Base-by-base conservation (phyloP, 1,140 invertebrate genomes). In the Melipona quadrifasciata region DNA sequence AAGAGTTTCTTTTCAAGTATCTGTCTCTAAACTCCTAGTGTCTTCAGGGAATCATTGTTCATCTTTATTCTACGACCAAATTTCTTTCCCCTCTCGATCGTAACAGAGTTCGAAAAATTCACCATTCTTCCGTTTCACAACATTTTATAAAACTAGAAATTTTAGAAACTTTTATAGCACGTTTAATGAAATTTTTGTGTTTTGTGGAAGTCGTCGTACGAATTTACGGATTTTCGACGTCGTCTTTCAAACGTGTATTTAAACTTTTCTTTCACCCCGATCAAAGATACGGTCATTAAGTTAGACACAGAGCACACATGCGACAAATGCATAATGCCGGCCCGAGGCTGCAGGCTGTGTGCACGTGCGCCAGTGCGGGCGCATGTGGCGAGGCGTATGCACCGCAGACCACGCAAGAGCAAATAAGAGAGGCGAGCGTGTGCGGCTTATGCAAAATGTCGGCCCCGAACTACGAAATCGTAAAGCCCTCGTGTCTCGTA, bases 281-380 rank as follows among this genome's bases (percentile, higher is more conserved):
- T 27, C 34, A 58, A 21, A 8, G 27, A 16, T 16, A 5, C 24
- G 34, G 39, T 21, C 55, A 31, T 51, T 14, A 39, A 19, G 17
- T 80, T 80, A 58, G 34, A 1, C n/a, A 31, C 34, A 51, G 14
- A 55, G 55, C 47, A 72, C 77, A 84, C 51, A 61, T 12, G 68
- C 55, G 31, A 80, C 34, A 71, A 57, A 80, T 68, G 53, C 67
- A 71, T 71, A 71, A 80, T 57, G 34, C 57, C 61, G 21, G 47
- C 14, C 55, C 34, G 16, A 24, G 51, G 12, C 64, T 76, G 73
- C 72, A 82, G 72, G 24, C 61, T 82, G 70, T 0, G 81, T 86
- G 84, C 89, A 88, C 64, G 84, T 88, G 87, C 55, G 67, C 61
- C 55, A 64, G 79, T 75, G 77, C 64, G 31, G 27, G 17, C 47